These are phyloP conservation scores for Flabesymbios commensalis DNA, from an alignment of 2,888 invertebrate species.

Conservation along the genomic window DNA sequence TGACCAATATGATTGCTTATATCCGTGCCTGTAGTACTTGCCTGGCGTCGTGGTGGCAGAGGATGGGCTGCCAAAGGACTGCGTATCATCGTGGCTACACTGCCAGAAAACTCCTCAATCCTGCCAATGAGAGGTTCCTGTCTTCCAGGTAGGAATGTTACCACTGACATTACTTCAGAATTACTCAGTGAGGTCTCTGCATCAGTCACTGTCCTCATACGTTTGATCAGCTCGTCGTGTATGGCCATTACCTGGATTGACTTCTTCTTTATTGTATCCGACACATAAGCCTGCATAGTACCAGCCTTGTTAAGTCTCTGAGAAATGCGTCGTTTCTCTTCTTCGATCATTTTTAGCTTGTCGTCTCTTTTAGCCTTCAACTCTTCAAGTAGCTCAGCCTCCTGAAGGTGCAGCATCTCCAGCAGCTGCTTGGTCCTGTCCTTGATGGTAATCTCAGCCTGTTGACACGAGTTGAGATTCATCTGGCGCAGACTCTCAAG, in stretches of 20 bases:
- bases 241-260: slow-evolving; percentile 29
- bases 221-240: slow-evolving; percentile 35
- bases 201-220: slow-evolving; percentile 35
- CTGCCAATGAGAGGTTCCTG: slow-evolving; percentile 25
- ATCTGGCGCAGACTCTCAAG: slow-evolving; percentile 27
- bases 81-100: background rate
- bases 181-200: slow-evolving; percentile 10
- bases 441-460: slow-evolving; percentile 33
- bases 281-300: slow-evolving; percentile 26
- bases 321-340: slow-evolving; percentile 25
- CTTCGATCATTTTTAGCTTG: slow-evolving; percentile 22
- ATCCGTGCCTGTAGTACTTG: background rate
- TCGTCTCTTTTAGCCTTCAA: slow-evolving; percentile 22
- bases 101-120: slow-evolving; percentile 20
- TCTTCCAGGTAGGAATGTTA: slow-evolving; percentile 26
- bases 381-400: slow-evolving; percentile 26
- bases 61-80: too few species aligned
- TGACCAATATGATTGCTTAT: background rate
- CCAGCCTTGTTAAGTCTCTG: slow-evolving; percentile 23
- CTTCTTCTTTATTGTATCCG: slow-evolving; percentile 9
- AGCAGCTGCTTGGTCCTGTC: slow-evolving; percentile 25
- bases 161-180: slow-evolving; percentile 13
- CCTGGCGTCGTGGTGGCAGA: background rate
- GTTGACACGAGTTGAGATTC: slow-evolving; percentile 24
- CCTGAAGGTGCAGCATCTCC: slow-evolving; percentile 14